Conservation (phyloP, 1,140 invertebrate species). For the Lerema accius region DNA sequence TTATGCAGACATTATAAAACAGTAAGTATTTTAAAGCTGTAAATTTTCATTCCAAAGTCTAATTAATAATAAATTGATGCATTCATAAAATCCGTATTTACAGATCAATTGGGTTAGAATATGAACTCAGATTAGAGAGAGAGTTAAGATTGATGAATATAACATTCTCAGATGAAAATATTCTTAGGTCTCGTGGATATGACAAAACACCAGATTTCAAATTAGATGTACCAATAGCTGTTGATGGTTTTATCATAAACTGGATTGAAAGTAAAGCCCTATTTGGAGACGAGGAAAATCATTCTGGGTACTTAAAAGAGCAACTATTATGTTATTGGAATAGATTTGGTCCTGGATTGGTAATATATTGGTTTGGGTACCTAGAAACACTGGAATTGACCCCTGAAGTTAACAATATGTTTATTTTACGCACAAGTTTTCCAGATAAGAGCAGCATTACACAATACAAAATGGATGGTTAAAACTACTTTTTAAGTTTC, state of each 20-base stretch:
- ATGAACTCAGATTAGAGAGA: conserved; percentile 76
- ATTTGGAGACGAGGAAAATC: conserved; percentile 93
- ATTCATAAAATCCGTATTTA: conserved; percentile 38
- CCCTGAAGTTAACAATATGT: conserved; percentile 80
- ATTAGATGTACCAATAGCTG: conserved; percentile 93
- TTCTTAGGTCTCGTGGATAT: conserved; percentile 91
- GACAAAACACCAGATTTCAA: conserved; percentile 98
- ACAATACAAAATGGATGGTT: conserved; percentile 63
- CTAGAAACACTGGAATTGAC: conserved; percentile 84
- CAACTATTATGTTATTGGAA: conserved; percentile 97
- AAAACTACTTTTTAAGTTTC: background rate
- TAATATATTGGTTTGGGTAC: conserved; percentile 98
- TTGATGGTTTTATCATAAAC: conserved; percentile 93
- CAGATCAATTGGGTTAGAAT: conserved; percentile 79
- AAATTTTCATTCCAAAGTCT: too few species aligned
- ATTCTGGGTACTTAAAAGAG: conserved; percentile 92
- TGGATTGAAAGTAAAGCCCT: conserved; percentile 99
- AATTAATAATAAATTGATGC: too few species aligned
- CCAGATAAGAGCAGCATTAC: conserved; percentile 68
- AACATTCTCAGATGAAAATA: conserved; percentile 91
- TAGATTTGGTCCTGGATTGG: conserved; percentile 95
- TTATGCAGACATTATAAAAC: conserved; percentile 88
- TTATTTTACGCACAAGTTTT: conserved; percentile 61
- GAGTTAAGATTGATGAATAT: conserved; percentile 76
- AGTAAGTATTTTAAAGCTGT: conserved; percentile 61